These are phyloP conservation scores for Papio anubis DNA, from an alignment of 2,113 vertebrate genomes.

Conservation along the genomic window DNA sequence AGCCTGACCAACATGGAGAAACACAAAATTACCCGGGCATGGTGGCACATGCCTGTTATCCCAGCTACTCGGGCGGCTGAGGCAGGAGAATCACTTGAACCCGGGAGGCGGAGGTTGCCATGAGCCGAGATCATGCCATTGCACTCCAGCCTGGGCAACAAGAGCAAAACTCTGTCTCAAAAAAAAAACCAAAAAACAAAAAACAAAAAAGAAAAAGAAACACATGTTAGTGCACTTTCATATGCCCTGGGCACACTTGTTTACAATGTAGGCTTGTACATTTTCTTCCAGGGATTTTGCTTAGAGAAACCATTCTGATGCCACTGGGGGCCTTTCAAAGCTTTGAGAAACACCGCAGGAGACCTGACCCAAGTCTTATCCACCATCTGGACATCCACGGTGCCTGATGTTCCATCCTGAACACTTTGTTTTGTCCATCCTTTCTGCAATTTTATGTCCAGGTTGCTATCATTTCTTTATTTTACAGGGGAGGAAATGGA, in stretches of 20 bases:
- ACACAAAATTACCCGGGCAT: rapidly evolving
- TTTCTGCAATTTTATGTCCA: neutral
- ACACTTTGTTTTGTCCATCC: neutral
- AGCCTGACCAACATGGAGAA: no score
- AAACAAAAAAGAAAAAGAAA: no score
- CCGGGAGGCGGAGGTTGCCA: neutral
- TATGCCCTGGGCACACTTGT: neutral
- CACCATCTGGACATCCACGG: neutral
- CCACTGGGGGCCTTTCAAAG: neutral
- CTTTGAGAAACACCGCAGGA: neutral
- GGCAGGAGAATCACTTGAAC: neutral
- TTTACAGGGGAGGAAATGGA: neutral
- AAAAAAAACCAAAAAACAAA: no score
- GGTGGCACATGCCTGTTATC: no score
- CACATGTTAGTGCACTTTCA: neutral
- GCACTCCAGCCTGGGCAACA: neutral
- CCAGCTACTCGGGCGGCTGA: neutral
- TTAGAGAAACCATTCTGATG: neutral
- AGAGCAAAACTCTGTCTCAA: neutral
- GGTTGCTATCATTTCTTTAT: neutral
- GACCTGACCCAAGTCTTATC: neutral
- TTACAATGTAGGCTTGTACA: neutral
- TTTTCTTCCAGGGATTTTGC: neutral
- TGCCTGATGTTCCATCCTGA: neutral
- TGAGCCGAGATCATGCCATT: neutral